phyloP scores from a whole-genome alignment of 2,797 vertebrate species.

The Rhynchonycteris naso region DNA sequence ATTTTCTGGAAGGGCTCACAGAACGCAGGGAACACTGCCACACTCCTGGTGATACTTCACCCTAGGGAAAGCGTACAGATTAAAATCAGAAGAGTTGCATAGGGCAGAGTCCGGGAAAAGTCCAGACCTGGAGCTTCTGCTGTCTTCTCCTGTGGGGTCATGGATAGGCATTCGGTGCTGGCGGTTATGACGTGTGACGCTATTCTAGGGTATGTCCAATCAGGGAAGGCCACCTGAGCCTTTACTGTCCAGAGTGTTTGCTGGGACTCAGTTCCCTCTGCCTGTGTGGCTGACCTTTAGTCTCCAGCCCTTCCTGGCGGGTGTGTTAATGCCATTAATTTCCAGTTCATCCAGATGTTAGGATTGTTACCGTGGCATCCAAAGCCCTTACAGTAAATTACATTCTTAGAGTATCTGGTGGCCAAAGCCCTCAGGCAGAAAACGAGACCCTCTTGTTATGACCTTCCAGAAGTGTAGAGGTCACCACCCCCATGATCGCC shows the following conservation, averaged over 20 bases:
- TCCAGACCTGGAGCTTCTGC: too few relatives aligned
- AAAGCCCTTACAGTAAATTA: background rate
- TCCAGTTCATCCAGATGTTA: background rate
- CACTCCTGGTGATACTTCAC: background rate
- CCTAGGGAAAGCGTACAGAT: background rate
- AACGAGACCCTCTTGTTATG: background rate
- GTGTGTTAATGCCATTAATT: background rate
- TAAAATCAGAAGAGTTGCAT: background rate
- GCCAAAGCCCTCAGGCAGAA: background rate
- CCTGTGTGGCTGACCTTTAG: background rate
- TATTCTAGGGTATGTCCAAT: background rate
- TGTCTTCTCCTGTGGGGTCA: fast-evolving
- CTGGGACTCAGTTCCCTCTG: fast-evolving
- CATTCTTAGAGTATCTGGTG: background rate
- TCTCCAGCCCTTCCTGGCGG: background rate
- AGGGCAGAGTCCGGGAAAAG: background rate
- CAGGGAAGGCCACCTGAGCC: background rate
- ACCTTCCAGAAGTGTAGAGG: background rate
- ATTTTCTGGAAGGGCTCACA: background rate
- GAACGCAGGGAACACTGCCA: background rate
- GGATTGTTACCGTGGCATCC: background rate
- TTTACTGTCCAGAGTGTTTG: background rate
- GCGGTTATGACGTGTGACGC: fast-evolving
- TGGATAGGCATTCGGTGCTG: too few relatives aligned
- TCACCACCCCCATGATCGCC: background rate